phyloP scores from a whole-genome alignment of 2,888 invertebrate genomes.

The Nemotelus pantherinus region DNA sequence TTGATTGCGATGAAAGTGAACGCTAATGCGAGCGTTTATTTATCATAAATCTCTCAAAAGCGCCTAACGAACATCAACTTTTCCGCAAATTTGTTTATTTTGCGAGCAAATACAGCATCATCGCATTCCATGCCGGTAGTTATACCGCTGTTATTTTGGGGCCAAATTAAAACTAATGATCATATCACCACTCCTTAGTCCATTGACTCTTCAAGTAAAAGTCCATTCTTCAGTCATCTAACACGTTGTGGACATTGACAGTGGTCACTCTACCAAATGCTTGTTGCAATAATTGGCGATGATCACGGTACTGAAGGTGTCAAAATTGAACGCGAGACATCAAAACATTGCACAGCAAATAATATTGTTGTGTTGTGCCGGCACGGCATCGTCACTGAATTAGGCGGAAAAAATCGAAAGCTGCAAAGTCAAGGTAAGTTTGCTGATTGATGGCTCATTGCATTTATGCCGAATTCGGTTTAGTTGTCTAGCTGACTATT shows the following conservation, averaged over 20 bases:
- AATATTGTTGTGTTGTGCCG: not conserved
- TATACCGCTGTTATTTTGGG: not conserved
- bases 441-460: not conserved
- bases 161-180: slow-evolving; percentile 9
- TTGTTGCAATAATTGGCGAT: slow-evolving; percentile 5
- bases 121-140: no score
- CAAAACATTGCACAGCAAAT: not conserved
- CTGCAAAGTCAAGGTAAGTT: slow-evolving; percentile 24
- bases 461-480: no score
- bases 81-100: no score
- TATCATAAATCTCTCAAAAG: not conserved
- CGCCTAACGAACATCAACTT: no score
- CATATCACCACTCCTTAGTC: not conserved
- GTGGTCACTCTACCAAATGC: not conserved
- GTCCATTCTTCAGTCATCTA: not conserved
- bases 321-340: slow-evolving; percentile 4
- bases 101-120: no score
- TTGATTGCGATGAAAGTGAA: slow-evolving; percentile 23
- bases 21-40: slow-evolving; percentile 10
- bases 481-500: no score
- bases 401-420: slow-evolving; percentile 19
- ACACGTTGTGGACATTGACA: slow-evolving; percentile 28
- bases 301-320: slow-evolving; percentile 28
- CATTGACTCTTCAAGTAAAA: slow-evolving; percentile 37
- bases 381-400: not conserved